Percentiles rank a stretch among this genome's conserved stretches.
Evolutionary conservation across 2,113 vertebrate species (phyloP).

Genomic region (Terrapene triunguis): DNA sequence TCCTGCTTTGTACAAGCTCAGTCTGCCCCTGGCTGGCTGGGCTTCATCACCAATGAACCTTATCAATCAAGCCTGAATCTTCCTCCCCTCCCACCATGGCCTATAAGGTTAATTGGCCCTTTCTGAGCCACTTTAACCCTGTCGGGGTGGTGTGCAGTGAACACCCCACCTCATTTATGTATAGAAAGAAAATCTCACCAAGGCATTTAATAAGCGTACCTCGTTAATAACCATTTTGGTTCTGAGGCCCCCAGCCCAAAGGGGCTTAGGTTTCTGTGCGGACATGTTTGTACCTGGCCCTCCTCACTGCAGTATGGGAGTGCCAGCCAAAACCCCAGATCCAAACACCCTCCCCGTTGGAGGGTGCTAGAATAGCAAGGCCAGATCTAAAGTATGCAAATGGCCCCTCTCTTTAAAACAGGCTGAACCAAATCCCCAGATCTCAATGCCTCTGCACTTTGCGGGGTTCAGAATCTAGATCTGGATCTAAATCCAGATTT

Average conservation of each 20-base stretch:
- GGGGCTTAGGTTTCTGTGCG: neutral
- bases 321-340: neutral
- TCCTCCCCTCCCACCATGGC: too few relatives aligned
- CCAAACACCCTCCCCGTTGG: neutral
- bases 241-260: neutral
- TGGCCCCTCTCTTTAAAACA: neutral
- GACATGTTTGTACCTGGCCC: neutral
- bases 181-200: neutral
- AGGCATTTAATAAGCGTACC: neutral
- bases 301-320: neutral
- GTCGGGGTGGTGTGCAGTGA: too few relatives aligned
- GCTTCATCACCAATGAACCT: too few relatives aligned
- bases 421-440: neutral
- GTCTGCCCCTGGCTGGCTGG: too few relatives aligned
- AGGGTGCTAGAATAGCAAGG: neutral
- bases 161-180: neutral
- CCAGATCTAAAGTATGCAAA: neutral
- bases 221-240: neutral
- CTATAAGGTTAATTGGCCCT: too few relatives aligned
- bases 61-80: too few relatives aligned
- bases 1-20: too few relatives aligned
- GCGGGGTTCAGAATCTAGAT: neutral
- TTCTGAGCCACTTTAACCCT: too few relatives aligned
- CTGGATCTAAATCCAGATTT: neutral
- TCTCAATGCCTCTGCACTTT: accelerated